Conservation (phyloP, 2,113 vertebrate species). For the Rhegmatorhina hoffmannsi region DNA sequence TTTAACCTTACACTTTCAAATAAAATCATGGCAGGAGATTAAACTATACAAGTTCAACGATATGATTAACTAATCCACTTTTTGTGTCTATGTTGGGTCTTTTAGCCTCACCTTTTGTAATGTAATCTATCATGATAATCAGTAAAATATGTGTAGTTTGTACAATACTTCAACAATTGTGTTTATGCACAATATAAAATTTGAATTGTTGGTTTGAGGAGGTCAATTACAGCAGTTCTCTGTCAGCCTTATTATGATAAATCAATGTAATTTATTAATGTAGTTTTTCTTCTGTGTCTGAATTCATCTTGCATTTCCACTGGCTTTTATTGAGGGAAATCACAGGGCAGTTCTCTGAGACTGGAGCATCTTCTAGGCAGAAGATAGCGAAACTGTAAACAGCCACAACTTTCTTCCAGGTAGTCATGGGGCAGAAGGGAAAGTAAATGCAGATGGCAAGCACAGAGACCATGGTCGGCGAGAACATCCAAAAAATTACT, state of each 20-base stretch:
- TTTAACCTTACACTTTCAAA: constrained; percentile 25
- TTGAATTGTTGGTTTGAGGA: constrained; percentile 43
- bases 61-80: constrained; percentile 58
- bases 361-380: neutral
- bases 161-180: constrained; percentile 62
- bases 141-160: constrained; percentile 47
- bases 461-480: neutral
- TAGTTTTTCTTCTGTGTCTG: constrained; percentile 16
- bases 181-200: constrained; percentile 23
- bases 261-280: constrained; percentile 21
- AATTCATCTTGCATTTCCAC: neutral
- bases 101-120: constrained; percentile 13
- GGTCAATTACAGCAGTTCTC: neutral
- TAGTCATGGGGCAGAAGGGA: neutral
- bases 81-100: constrained; percentile 12
- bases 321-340: neutral
- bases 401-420: neutral
- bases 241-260: constrained; percentile 27
- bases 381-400: neutral
- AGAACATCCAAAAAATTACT: neutral
- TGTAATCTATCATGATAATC: constrained; percentile 59
- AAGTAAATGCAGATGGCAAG: neutral
- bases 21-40: constrained; percentile 6
- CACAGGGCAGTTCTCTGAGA: neutral
- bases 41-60: constrained; percentile 28